Evolutionary conservation across 2,797 vertebrate species (phyloP).

Genomic region (Agapornis canus): DNA sequence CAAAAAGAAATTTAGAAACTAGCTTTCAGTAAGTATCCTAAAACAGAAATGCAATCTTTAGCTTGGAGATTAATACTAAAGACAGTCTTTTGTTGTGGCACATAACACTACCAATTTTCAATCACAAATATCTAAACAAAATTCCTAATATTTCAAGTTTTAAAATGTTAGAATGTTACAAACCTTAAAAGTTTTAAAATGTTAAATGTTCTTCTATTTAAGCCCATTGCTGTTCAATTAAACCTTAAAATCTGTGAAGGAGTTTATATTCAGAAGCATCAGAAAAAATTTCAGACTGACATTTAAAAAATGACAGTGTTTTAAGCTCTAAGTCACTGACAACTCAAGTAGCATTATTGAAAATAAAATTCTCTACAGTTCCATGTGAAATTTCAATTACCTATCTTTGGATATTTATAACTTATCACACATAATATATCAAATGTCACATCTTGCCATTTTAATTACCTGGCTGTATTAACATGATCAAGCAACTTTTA

Average conservation of each 20-base stretch:
- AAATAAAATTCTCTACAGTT: background rate
- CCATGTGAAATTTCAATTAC: background rate
- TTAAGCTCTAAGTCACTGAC: background rate
- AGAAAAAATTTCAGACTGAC: background rate
- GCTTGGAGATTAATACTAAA: background rate
- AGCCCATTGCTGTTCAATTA: background rate
- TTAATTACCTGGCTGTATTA: background rate
- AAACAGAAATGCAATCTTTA: background rate
- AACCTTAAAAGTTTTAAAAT: background rate
- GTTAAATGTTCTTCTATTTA: background rate
- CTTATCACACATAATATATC: background rate
- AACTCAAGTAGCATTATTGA: background rate
- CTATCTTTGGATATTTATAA: background rate
- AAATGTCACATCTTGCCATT: background rate
- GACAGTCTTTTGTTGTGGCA: background rate
- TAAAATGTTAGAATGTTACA: background rate
- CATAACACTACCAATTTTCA: background rate
- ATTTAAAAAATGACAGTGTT: background rate
- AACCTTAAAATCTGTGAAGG: background rate
- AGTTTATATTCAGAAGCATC: background rate
- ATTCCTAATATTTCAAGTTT: background rate
- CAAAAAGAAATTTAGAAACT: rapidly evolving
- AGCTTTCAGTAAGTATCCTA: background rate
- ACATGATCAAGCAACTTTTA: background rate
- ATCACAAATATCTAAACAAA: background rate